Evolutionary conservation across 2,113 vertebrate species (phyloP).

Genomic region (Heptranchias perlo): DNA sequence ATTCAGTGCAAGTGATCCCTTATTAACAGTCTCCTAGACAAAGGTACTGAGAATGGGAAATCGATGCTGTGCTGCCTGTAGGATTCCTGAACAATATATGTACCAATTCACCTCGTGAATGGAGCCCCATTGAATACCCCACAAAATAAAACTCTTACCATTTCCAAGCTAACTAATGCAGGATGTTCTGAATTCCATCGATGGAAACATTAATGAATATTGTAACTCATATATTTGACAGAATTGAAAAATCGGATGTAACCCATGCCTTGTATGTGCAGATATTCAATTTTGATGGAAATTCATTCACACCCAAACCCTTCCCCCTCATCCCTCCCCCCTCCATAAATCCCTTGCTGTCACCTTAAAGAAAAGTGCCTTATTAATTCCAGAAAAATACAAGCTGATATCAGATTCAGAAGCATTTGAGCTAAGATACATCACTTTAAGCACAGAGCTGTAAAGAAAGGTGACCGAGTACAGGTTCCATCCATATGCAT

Average conservation of each 20-base stretch:
- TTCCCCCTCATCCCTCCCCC: slow-evolving; percentile 38
- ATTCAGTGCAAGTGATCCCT: not conserved
- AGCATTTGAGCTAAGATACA: slow-evolving; percentile 64
- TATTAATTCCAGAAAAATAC: slow-evolving; percentile 55
- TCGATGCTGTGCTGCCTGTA: not conserved
- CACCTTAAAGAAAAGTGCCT: slow-evolving; percentile 48
- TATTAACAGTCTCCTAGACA: not conserved
- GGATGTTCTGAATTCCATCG: slow-evolving; percentile 5
- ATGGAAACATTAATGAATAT: slow-evolving; percentile 4
- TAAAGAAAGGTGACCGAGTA: slow-evolving; percentile 47
- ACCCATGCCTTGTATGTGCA: not conserved
- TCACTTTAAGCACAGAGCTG: slow-evolving; percentile 48
- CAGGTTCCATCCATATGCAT: slow-evolving; percentile 55
- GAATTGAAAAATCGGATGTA: slow-evolving; percentile 33
- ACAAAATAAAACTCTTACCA: slow-evolving; percentile 14
- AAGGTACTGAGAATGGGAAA: slow-evolving; percentile 9
- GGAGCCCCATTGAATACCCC: not conserved
- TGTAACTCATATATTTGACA: slow-evolving; percentile 14
- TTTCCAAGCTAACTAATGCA: not conserved
- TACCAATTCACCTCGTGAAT: not conserved
- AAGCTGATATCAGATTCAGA: slow-evolving; percentile 71
- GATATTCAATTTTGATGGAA: slow-evolving; percentile 26
- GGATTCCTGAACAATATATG: slow-evolving; percentile 11
- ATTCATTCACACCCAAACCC: slow-evolving; percentile 15
- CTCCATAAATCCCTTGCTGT: slow-evolving; percentile 44